phyloP scores from a whole-genome alignment of 2,113 vertebrate species.

The Malurus elegans region DNA sequence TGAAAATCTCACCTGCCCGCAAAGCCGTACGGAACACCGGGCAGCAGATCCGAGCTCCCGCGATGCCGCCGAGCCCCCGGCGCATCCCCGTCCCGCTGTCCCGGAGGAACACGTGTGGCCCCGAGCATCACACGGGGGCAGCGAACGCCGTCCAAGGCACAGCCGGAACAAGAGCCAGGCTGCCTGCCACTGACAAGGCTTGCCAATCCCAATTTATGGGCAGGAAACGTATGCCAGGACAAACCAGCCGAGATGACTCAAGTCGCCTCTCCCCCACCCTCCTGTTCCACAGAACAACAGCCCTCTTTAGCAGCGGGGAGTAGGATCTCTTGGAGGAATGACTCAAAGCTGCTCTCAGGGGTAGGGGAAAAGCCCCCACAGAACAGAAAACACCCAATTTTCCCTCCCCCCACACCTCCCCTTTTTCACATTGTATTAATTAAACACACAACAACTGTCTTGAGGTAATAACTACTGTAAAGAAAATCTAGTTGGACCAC shows the following conservation, averaged over 20 bases:
- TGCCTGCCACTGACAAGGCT: background rate
- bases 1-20: background rate
- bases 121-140: background rate
- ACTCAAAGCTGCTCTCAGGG: slow-evolving; percentile 62
- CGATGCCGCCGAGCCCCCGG: background rate
- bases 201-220: slow-evolving; percentile 72
- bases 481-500: background rate
- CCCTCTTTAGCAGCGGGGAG: slow-evolving; percentile 42
- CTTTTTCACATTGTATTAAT: background rate
- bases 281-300: slow-evolving; percentile 65
- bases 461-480: background rate
- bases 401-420: too few relatives aligned
- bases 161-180: background rate
- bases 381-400: background rate
- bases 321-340: slow-evolving; percentile 58
- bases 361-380: background rate
- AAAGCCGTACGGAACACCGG: background rate
- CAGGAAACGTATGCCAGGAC: slow-evolving; percentile 73
- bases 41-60: background rate
- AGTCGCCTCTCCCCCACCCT: slow-evolving; percentile 64
- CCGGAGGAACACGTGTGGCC: background rate
- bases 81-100: background rate
- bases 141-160: background rate
- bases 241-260: slow-evolving; percentile 76
- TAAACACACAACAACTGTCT: background rate